Evolutionary conservation across 2,113 vertebrate genomes (phyloP), one percentile per base, ranked within the genome.

Genomic region (Chrysochloris asiatica): DNA sequence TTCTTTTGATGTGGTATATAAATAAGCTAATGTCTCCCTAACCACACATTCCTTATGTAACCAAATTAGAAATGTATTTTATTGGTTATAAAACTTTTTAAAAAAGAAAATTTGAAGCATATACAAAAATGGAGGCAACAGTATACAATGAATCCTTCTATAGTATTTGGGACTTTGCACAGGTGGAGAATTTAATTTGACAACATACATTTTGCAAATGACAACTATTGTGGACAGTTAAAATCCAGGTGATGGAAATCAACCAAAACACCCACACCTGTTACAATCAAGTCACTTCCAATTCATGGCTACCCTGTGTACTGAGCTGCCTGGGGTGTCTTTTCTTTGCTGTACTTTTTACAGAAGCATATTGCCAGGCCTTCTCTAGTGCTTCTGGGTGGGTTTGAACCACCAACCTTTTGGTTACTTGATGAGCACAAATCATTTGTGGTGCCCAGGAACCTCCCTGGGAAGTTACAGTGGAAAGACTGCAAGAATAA

Each of bases 131-230:
- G 52, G 48, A 95, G 59, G 41, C 59, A 65, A 47, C 30, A 30
- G 47, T 30, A n/a, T n/a, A 11, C 19, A 45, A 2, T 41, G 52
- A 80, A 36, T 30, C 8, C 30, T 26, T 63, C 0, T 84, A 54
- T 47, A 17, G 16, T 63, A 21, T 10, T 36, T 73, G 52, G 59
- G 38, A 22, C 43, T 77, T 38, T 50, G 65, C 69, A 47, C 16
- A 85, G 65, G 61, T 95, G 69, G 78, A 28, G 85, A 71, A 36
- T 50, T 6, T 56, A 54, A 54, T 83, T 88, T 59, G 45, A 52
- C 43, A 79, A 41, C 19, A 38, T 56, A 28, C 43, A 56, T 56
- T 38, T 38, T 43, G 38, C 36, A 71, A 76, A 36, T 54, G 28
- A 30, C 43, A 56, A 12, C 36, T 77, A 38, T 33, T 84, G 36